These are phyloP conservation scores for Clitarchus hookeri DNA, from an alignment of 2,888 invertebrate species.

Conservation along the genomic window DNA sequence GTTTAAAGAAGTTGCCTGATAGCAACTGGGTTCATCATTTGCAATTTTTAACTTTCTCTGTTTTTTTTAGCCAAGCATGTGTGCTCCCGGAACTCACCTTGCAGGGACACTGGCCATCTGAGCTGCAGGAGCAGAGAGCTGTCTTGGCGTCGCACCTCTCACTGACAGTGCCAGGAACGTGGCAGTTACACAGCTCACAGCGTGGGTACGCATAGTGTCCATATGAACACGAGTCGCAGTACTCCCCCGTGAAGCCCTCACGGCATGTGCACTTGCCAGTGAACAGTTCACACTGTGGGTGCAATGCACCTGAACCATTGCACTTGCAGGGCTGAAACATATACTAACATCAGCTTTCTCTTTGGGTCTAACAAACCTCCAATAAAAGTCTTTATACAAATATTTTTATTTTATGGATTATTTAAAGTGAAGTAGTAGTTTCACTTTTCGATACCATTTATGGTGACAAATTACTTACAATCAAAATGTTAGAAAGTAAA, in stretches of 20 bases:
- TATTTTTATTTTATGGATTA: no score
- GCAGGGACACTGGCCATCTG: slow-evolving; percentile 84
- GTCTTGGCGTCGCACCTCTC: slow-evolving; percentile 44
- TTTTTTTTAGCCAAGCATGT: no score
- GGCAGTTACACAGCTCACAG: slow-evolving; percentile 85
- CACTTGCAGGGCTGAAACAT: slow-evolving; percentile 68
- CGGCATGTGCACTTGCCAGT: slow-evolving; percentile 75
- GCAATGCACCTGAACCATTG: slow-evolving; percentile 69
- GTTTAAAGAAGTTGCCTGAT: no score
- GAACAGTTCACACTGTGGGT: slow-evolving; percentile 67
- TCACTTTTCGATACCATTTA: no score
- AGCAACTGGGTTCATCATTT: no score
- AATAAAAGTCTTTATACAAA: no score
- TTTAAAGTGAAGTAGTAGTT: no score
- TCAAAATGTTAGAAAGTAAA: no score
- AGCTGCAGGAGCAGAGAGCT: slow-evolving; percentile 71
- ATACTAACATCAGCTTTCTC: slow-evolving; percentile 15
- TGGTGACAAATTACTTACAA: no score
- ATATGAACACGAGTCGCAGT: slow-evolving; percentile 80
- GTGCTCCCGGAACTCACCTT: slow-evolving; percentile 65
- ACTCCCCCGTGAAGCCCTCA: slow-evolving; percentile 72
- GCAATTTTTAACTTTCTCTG: no score
- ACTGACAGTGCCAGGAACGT: slow-evolving; percentile 69
- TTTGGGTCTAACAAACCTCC: no score
- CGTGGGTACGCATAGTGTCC: slow-evolving; percentile 90